phyloP scores from a whole-genome alignment of 2,888 invertebrate genomes.

The Caenorhabditis afra region DNA sequence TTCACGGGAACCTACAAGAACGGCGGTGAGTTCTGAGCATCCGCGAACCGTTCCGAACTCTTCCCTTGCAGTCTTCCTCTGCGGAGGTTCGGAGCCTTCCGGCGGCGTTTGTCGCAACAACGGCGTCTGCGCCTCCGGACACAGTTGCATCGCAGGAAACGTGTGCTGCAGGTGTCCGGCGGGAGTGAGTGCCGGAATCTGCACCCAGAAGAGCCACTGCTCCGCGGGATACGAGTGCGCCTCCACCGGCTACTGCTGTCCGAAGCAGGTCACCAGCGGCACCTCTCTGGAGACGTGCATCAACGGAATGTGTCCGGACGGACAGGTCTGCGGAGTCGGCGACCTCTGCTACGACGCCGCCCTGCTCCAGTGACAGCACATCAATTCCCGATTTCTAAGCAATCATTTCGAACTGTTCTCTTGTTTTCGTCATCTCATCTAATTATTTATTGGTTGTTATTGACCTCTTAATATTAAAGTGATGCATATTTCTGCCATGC shows the following conservation, averaged over 20 bases:
- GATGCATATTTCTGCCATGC: not conserved
- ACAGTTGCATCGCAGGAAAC: conserved; percentile 64
- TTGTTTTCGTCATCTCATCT: conserved; percentile 7
- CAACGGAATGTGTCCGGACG: conserved; percentile 49
- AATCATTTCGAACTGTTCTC: not conserved
- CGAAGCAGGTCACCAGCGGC: conserved; percentile 25
- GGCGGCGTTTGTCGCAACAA: conserved; percentile 58
- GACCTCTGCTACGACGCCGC: conserved; percentile 62
- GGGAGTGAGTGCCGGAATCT: conserved; percentile 62
- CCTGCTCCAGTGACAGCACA: conserved; percentile 36
- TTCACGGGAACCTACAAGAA: conserved; percentile 57
- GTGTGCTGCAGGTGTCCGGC: conserved; percentile 65
- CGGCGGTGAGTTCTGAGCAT: conserved; percentile 29
- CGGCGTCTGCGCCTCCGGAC: conserved; percentile 61
- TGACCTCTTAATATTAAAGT: too few relatives aligned
- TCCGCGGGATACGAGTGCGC: conserved; percentile 57
- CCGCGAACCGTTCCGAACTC: not conserved
- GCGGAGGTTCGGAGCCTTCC: conserved; percentile 59
- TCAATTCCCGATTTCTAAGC: not conserved
- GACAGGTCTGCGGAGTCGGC: conserved; percentile 59
- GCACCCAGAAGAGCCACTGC: conserved; percentile 47
- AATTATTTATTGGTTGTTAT: conserved; percentile 22
- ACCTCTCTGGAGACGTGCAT: conserved; percentile 44
- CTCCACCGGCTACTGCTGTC: conserved; percentile 53
- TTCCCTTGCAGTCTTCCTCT: conserved; percentile 25